Base-by-base conservation (phyloP, 2,113 vertebrate genomes). In the Capra hircus region DNA sequence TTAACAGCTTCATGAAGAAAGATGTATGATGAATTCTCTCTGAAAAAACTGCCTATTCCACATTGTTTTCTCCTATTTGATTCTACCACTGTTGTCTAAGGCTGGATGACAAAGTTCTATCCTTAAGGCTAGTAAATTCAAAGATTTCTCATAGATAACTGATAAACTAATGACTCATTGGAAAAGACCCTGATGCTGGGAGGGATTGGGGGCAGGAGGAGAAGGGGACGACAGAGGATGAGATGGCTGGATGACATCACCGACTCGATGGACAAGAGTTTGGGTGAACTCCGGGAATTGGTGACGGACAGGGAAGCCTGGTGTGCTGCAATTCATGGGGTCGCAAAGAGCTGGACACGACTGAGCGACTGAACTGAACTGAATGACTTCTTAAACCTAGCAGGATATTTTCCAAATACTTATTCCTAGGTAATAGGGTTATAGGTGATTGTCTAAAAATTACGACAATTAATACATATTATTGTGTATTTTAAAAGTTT, bases 1-100 rank as follows among this genome's bases (percentile, higher is more conserved):
- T 97, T 97, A 98, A 96, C 93, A 97, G 83, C 45, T 92, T 5
- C 83, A 89, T 94, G 92, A 91, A 87, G 78, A 93, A 96, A 84
- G 60, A 71, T 88, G 4, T 15, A 40, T 95, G 96, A 90, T 93
- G 60, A 88, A 97, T 90, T 93, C 91, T 97, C 80, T 89, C 77
- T 90, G 81, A 82, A 81, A 77, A 94, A 30, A 96, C 33, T 89
- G 27, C 40, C 40, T 90, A 7, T 23, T 86, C 45, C 88, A 80
- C 15, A 52, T 64, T 86, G 67, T 90, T 93, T 91, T 95, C 27
- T 92, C 95, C n/a, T 93, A 43, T 94, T 52, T 67, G 74, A 96
- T 90, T 95, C 86, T 78, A 91, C 77, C 17, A 48, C 67, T 57
- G 43, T 60, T 55, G 6, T 64, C 50, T 36, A 87, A 96, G 77